phyloP scores from a whole-genome alignment of 1,140 invertebrate species.

The Drosophila truncata region DNA sequence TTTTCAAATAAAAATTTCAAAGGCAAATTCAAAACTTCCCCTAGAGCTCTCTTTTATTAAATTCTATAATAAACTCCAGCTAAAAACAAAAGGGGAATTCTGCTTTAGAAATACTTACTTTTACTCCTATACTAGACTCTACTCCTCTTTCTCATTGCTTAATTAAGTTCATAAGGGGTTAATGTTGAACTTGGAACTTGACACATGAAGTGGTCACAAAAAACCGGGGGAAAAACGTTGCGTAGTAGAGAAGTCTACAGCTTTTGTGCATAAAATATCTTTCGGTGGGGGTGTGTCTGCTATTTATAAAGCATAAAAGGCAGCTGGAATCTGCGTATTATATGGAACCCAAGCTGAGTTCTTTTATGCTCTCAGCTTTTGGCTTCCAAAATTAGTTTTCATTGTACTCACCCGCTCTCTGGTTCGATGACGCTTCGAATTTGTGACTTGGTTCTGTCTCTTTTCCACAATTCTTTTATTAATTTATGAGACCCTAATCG shows the following conservation, averaged over 20 bases:
- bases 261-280: conserved; percentile 14
- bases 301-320: conserved; percentile 47
- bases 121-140: background rate
- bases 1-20: background rate
- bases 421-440: conserved; percentile 6
- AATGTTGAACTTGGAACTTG: conserved; percentile 44
- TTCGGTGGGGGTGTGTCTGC: conserved; percentile 15
- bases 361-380: background rate
- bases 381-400: conserved; percentile 52
- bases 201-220: conserved; percentile 36
- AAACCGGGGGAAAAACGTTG: background rate
- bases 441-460: conserved; percentile 2
- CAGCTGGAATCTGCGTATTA: conserved; percentile 30
- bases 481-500: conserved; percentile 66
- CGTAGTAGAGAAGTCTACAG: conserved; percentile 1
- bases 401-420: conserved; percentile 22
- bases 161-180: conserved; percentile 24
- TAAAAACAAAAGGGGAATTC: background rate
- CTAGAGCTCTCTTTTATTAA: background rate
- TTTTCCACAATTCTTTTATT: conserved; percentile 24
- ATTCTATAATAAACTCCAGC: background rate
- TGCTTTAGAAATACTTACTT: background rate
- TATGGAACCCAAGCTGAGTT: background rate
- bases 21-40: background rate
- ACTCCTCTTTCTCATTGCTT: background rate